Conservation (phyloP, 2,888 invertebrate species). For the Pyrrhia umbra region DNA sequence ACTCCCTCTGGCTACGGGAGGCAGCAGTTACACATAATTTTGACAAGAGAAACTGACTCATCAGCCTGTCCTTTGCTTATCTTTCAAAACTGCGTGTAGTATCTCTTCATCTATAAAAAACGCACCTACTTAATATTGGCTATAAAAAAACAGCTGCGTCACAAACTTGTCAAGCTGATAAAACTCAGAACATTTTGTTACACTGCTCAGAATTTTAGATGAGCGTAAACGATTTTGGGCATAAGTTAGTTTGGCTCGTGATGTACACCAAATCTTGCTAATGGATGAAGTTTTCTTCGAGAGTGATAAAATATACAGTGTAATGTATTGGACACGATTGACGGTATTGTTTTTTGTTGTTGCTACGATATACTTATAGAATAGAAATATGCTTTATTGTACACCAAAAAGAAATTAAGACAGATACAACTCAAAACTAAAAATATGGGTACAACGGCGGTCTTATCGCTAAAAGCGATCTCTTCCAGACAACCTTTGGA, state of each 20-base stretch:
- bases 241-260: not conserved
- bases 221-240: slow-evolving; percentile 15
- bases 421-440: too few species aligned
- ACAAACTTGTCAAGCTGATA: slow-evolving; percentile 7
- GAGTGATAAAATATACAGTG: slow-evolving; percentile 5
- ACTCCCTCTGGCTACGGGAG: too few species aligned
- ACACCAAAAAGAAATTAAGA: too few species aligned
- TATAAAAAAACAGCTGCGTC: slow-evolving; percentile 21
- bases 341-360: slow-evolving; percentile 16
- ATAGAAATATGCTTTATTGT: too few species aligned
- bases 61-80: too few species aligned
- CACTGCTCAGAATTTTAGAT: slow-evolving; percentile 29
- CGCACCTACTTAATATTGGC: not conserved
- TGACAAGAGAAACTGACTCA: not conserved
- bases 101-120: not conserved
- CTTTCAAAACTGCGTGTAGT: not conserved
- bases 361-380: not conserved
- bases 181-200: slow-evolving; percentile 14
- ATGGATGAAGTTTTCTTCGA: slow-evolving; percentile 15
- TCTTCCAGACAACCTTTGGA: too few species aligned
- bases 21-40: too few species aligned
- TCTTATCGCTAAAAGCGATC: too few species aligned
- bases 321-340: slow-evolving; percentile 25
- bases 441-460: too few species aligned
- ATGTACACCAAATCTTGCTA: not conserved